These are phyloP conservation scores for Saccostrea echinata DNA, from an alignment of 1,140 invertebrate genomes.

Conservation along the genomic window DNA sequence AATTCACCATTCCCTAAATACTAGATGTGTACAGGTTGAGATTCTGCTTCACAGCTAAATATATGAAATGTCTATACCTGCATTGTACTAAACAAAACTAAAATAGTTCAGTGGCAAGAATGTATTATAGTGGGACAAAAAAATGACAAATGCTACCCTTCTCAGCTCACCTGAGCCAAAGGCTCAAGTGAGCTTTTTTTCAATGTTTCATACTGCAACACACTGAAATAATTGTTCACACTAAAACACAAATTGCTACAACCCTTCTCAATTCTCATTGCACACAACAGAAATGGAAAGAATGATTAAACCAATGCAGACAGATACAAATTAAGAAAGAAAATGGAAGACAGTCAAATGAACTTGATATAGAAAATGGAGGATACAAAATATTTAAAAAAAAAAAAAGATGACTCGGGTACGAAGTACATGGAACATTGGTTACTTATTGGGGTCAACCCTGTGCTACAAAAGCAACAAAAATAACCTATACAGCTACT, in stretches of 20 bases:
- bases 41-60: not conserved
- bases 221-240: not conserved
- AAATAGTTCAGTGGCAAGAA: not conserved
- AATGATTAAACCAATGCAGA: not conserved
- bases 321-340: not conserved
- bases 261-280: conserved; percentile 8
- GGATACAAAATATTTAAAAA: not conserved
- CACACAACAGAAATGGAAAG: not conserved
- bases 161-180: too few relatives aligned
- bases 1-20: not conserved
- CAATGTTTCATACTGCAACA: not conserved
- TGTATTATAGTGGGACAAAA: too few relatives aligned
- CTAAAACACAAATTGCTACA: conserved; percentile 7
- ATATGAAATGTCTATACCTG: not conserved
- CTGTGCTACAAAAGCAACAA: conserved; percentile 26
- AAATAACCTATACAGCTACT: not conserved
- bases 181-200: too few relatives aligned
- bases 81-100: not conserved
- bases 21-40: not conserved
- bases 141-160: too few relatives aligned
- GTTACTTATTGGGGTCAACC: conserved; percentile 16
- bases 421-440: not conserved
- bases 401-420: not conserved
- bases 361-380: not conserved
- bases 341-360: conserved; percentile 2